Conservation (phyloP, 2,797 vertebrate genomes). For the Syngnathus acus region DNA sequence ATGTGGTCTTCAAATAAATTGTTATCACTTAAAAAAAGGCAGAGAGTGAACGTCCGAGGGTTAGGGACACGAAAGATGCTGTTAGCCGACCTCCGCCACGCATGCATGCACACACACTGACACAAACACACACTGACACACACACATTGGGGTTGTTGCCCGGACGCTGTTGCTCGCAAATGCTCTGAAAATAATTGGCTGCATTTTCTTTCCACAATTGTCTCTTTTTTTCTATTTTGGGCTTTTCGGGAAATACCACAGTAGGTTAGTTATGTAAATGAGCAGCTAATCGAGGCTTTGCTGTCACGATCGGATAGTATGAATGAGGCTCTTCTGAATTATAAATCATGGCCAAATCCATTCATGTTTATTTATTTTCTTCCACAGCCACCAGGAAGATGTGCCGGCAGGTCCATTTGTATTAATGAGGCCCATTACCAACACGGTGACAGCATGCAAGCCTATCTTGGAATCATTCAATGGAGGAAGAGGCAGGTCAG, state of each 20-base stretch:
- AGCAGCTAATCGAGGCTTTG: background rate
- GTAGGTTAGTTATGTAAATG: background rate
- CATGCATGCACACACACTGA: no score
- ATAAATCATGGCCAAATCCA: background rate
- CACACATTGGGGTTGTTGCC: background rate
- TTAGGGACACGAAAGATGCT: background rate
- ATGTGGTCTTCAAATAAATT: background rate
- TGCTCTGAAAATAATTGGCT: background rate
- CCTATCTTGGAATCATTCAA: constrained; percentile 19
- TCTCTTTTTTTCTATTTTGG: constrained; percentile 6
- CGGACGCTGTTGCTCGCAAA: background rate
- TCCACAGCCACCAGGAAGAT: background rate
- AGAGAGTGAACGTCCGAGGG: no score
- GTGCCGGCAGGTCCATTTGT: background rate
- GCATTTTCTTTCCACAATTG: background rate
- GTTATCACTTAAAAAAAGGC: background rate
- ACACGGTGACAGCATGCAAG: constrained; percentile 6
- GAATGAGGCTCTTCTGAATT: background rate
- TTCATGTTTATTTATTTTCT: background rate
- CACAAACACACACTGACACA: no score
- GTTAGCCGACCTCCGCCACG: background rate
- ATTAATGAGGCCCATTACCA: background rate
- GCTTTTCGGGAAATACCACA: background rate
- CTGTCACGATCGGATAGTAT: background rate
- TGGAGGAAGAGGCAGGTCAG: constrained; percentile 8